Percentiles rank a stretch among this genome's conserved stretches.
Evolutionary conservation across 2,888 invertebrate genomes (phyloP).

Genomic region (Sphaerophoria rueppellii): DNA sequence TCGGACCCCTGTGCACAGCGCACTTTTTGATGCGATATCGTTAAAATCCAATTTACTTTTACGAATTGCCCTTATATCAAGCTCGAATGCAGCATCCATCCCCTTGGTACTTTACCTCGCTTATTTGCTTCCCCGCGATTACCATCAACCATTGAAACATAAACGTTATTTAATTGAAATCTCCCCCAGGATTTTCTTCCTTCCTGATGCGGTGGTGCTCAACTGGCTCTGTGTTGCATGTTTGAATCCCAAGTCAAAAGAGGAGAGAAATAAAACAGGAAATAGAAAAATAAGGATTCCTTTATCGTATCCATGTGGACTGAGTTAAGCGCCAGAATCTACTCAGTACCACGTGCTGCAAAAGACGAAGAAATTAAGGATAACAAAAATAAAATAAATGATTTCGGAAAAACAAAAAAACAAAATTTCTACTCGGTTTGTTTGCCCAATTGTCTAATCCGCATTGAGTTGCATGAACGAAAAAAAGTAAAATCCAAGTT

Average conservation of each 20-base stretch:
- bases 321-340: conserved; percentile 67
- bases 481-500: neutral
- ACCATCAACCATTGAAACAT: conserved; percentile 58
- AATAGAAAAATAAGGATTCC: conserved; percentile 36
- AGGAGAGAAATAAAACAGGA: conserved; percentile 23
- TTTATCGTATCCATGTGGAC: conserved; percentile 57
- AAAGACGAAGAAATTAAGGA: conserved; percentile 34
- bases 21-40: conserved; percentile 60
- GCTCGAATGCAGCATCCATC: conserved; percentile 52
- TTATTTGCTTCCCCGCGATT: conserved; percentile 17
- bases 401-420: conserved; percentile 49
- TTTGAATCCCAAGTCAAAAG: conserved; percentile 21
- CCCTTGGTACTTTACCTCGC: conserved; percentile 5
- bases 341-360: conserved; percentile 68
- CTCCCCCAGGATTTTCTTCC: conserved; percentile 25
- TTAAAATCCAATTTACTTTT: conserved; percentile 73
- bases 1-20: neutral
- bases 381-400: conserved; percentile 10
- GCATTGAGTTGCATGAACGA: conserved; percentile 62
- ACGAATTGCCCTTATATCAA: conserved; percentile 72
- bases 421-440: conserved; percentile 68
- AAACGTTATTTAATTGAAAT: conserved; percentile 73
- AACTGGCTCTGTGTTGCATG: conserved; percentile 15
- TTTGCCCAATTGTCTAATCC: conserved; percentile 72
- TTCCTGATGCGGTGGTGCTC: neutral